A percentile compares a stretch with the other conserved stretches of the same genome.
These are phyloP conservation scores for Manacus vitellinus DNA, from an alignment of 2,113 vertebrate species.

Conservation along the genomic window DNA sequence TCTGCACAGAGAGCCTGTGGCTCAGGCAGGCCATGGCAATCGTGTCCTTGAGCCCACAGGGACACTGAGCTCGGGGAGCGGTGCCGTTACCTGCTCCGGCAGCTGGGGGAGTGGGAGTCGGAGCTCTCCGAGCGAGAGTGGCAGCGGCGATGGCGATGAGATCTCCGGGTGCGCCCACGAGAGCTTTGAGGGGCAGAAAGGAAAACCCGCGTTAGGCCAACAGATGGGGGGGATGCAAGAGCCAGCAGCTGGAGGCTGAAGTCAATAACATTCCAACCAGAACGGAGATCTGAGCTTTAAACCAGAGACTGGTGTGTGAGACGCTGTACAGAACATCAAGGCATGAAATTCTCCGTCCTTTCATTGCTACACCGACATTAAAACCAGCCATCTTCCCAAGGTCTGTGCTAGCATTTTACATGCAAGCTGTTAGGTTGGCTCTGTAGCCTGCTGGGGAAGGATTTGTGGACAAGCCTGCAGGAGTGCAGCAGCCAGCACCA, in stretches of 20 bases:
- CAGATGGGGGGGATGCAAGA: background rate
- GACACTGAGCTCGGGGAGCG: fast-evolving
- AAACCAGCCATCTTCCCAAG: background rate
- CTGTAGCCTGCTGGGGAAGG: background rate
- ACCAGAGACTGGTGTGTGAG: background rate
- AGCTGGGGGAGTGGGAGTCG: constrained; percentile 77
- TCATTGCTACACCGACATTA: background rate
- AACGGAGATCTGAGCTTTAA: background rate
- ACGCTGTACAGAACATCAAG: background rate
- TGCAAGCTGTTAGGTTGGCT: background rate
- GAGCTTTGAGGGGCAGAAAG: constrained; percentile 76
- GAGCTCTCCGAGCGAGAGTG: constrained; percentile 82
- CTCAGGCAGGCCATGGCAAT: background rate
- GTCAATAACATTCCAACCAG: background rate
- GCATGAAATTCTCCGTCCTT: background rate
- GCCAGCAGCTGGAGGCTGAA: background rate
- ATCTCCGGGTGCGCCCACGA: constrained; percentile 77
- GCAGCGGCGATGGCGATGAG: constrained; percentile 79
- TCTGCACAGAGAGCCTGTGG: background rate
- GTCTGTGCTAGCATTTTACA: background rate
- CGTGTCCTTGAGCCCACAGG: background rate
- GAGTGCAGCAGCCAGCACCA: background rate
- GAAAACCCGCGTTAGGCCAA: background rate
- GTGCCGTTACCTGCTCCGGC: constrained; percentile 81
- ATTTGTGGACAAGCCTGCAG: background rate